These are phyloP conservation scores for Ceyx melanurus DNA, from an alignment of 2,113 vertebrate genomes.

Conservation along the genomic window DNA sequence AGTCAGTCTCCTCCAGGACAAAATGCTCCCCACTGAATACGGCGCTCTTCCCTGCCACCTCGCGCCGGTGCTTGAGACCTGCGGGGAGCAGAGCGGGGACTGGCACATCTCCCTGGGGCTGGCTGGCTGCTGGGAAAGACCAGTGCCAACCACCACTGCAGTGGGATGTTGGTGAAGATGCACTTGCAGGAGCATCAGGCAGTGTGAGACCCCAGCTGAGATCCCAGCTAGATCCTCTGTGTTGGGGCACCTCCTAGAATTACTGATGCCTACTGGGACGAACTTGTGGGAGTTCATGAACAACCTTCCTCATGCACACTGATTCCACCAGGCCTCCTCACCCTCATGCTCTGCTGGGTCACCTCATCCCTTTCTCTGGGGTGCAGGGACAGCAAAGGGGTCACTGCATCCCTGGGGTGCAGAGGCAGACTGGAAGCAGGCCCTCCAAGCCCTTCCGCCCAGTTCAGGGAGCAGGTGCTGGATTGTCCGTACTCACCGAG, in stretches of 20 bases:
- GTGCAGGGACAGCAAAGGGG: not conserved
- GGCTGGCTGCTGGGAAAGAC: not conserved
- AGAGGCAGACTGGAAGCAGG: fast-evolving
- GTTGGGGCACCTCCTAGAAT: fast-evolving
- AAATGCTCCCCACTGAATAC: constrained; percentile 91
- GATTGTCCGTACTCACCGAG: constrained; percentile 77
- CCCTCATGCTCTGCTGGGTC: not conserved
- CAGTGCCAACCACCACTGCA: fast-evolving
- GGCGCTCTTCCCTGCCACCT: constrained; percentile 89
- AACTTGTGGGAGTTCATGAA: not conserved
- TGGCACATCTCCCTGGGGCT: not conserved
- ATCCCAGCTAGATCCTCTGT: no score
- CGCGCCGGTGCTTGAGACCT: constrained; percentile 92
- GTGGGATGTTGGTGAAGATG: fast-evolving
- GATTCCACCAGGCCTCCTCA: not conserved
- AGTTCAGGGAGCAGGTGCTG: fast-evolving
- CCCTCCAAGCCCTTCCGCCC: no score
- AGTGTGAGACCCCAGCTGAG: not conserved
- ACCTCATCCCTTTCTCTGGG: not conserved
- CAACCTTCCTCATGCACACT: fast-evolving
- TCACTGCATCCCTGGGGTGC: fast-evolving
- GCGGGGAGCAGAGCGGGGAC: not conserved
- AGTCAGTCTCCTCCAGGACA: constrained; percentile 94
- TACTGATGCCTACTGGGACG: not conserved
- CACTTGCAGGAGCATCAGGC: not conserved